These are phyloP conservation scores for Upupa epops DNA, from an alignment of 2,113 vertebrate genomes.

Conservation along the genomic window DNA sequence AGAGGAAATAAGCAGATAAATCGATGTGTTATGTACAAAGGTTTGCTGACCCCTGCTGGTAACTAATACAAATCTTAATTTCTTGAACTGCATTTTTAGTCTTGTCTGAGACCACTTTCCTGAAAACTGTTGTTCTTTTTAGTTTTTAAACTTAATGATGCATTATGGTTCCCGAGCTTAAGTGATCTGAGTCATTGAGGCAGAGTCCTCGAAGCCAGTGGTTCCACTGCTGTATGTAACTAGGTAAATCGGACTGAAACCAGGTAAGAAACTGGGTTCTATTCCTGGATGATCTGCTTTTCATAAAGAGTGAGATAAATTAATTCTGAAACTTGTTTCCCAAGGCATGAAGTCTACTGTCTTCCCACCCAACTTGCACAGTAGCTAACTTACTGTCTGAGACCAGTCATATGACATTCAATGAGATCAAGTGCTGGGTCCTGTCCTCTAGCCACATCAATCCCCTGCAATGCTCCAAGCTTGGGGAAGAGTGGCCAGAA, in stretches of 20 bases:
- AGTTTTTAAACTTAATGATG: not conserved
- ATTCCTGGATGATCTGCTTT: not conserved
- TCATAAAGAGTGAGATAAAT: not conserved
- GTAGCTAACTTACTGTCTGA: not conserved
- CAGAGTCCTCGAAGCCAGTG: not conserved
- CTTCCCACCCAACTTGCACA: not conserved
- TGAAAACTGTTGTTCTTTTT: not conserved
- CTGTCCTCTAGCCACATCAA: too few species aligned
- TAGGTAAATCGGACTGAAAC: not conserved
- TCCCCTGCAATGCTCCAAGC: too few species aligned
- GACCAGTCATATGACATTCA: too few species aligned
- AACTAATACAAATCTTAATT: not conserved
- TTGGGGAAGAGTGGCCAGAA: too few species aligned
- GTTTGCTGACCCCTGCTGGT: slow-evolving; percentile 46
- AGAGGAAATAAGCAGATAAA: not conserved
- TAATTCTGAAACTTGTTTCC: not conserved
- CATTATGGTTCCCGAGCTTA: not conserved
- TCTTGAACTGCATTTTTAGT: not conserved
- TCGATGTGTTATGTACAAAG: not conserved
- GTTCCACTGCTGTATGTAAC: not conserved
- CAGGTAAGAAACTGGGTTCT: not conserved
- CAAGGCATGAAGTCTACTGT: not conserved
- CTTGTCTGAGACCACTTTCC: not conserved
- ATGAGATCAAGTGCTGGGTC: too few species aligned
- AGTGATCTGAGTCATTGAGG: not conserved